Conservation (phyloP, 2,113 vertebrate species). For the Trachemys scripta region DNA sequence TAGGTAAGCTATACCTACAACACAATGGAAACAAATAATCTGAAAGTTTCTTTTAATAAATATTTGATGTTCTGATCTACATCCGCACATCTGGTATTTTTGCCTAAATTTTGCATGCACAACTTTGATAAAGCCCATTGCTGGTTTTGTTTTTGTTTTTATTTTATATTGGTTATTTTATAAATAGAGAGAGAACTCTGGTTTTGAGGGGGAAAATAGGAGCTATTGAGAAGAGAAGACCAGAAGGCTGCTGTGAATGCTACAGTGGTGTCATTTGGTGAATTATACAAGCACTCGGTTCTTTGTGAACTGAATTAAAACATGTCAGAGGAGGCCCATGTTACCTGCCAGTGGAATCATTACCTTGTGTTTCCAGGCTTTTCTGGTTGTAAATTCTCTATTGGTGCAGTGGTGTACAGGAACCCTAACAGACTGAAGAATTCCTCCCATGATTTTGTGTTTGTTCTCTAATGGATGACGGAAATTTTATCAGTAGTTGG, state of each 20-base stretch:
- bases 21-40: conserved; percentile 49
- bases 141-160: conserved; percentile 31
- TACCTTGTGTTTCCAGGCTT: not conserved
- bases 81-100: conserved; percentile 57
- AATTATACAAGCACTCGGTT: no score
- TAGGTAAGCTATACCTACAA: conserved; percentile 50
- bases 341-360: not conserved
- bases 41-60: conserved; percentile 28
- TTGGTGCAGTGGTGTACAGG: not conserved
- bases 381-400: not conserved
- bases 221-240: not conserved
- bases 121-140: conserved; percentile 43
- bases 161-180: not conserved
- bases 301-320: not conserved
- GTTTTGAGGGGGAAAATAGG: conserved; percentile 44
- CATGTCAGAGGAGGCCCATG: not conserved
- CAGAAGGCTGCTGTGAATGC: not conserved
- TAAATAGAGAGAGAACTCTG: not conserved
- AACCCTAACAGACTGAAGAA: not conserved
- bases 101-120: not conserved
- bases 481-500: not conserved
- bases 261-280: no score
- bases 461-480: not conserved
- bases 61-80: conserved; percentile 52
- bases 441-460: not conserved